Conservation (phyloP, 2,888 invertebrate species). For the Aphidoletes aphidimyza region DNA sequence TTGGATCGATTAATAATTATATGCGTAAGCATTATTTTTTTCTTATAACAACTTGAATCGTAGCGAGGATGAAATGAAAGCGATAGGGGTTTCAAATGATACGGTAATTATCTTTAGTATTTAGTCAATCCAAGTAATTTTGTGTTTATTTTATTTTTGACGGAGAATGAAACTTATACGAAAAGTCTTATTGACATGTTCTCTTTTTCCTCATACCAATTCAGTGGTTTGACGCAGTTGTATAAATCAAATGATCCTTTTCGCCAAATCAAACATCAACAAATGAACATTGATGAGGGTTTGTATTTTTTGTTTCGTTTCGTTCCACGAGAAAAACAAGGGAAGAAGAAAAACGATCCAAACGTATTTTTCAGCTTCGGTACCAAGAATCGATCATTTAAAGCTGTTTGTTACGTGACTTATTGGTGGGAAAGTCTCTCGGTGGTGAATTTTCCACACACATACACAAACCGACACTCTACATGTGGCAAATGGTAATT, state of each 20-base stretch:
- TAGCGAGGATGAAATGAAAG: no score
- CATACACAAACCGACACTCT: constrained; percentile 4
- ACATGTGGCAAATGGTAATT: constrained; percentile 25
- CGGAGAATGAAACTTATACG: no score
- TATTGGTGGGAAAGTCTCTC: not conserved
- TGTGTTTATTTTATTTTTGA: no score
- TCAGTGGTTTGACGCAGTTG: not conserved
- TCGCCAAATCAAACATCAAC: not conserved
- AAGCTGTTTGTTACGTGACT: not conserved
- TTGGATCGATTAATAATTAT: no score
- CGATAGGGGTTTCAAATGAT: no score
- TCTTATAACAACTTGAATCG: no score
- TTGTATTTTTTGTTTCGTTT: not conserved
- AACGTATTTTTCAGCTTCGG: not conserved
- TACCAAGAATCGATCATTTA: not conserved
- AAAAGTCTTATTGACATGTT: not conserved
- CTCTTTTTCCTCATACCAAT: not conserved
- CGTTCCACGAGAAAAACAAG: not conserved
- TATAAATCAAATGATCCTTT: not conserved
- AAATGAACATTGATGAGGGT: constrained; percentile 40
- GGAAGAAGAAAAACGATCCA: not conserved
- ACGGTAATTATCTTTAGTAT: no score
- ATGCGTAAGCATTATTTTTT: no score
- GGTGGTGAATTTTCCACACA: not conserved
- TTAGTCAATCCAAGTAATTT: no score